Evolutionary conservation across 2,797 vertebrate genomes (phyloP).

Genomic region (Neomorphus geoffroyi): DNA sequence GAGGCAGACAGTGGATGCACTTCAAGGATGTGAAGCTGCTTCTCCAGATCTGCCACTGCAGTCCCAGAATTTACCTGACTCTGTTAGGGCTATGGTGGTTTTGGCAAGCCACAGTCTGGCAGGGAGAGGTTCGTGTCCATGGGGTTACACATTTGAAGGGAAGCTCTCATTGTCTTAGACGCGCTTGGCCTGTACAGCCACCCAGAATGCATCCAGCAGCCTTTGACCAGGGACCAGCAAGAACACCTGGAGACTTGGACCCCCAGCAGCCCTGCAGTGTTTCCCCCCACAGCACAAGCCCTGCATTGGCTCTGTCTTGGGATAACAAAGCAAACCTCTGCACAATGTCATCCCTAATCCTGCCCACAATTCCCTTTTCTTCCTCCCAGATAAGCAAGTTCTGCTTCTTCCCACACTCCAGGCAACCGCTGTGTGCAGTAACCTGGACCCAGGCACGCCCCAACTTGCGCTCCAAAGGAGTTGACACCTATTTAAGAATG

Average conservation of each 20-base stretch:
- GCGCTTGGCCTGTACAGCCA: background rate
- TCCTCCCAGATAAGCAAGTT: background rate
- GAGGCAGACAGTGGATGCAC: background rate
- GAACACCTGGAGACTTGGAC: accelerated
- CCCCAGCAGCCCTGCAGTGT: accelerated
- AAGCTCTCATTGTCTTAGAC: background rate
- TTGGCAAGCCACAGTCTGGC: background rate
- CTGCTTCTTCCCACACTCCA: background rate
- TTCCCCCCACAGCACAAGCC: background rate
- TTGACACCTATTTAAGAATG: background rate
- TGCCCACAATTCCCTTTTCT: background rate
- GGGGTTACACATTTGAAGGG: background rate
- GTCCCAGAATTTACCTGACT: background rate
- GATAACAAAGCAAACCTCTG: background rate
- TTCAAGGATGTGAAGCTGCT: background rate
- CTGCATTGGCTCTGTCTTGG: background rate
- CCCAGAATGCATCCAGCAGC: background rate
- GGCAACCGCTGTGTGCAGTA: background rate
- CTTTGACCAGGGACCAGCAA: background rate
- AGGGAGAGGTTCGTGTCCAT: background rate
- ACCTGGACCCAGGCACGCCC: background rate
- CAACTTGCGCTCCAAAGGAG: background rate
- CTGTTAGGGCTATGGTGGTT: background rate
- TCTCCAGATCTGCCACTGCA: background rate
- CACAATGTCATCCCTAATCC: background rate